Base-by-base conservation (phyloP, 2,113 vertebrate genomes). In the Harpagus bidentatus region DNA sequence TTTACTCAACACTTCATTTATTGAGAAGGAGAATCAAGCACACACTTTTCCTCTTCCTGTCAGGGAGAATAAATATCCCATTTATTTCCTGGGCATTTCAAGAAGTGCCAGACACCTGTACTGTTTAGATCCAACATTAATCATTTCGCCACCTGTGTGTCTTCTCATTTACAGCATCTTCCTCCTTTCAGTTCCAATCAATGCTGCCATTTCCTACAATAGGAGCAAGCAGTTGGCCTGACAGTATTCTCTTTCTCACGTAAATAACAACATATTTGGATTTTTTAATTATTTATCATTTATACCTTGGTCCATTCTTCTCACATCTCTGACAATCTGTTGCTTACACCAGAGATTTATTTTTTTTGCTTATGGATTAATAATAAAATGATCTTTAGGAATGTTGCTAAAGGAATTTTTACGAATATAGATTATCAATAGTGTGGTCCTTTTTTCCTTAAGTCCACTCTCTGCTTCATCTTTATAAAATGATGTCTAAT, bases 11-110 rank as follows among this genome's bases (percentile, higher is more conserved):
- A 73, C 74, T 97, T 97, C 90, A 92, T 98, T 98, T 97, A 59
- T 73, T 97, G 92, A 97, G 74, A 94, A 66, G 25, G 56, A 93
- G 83, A 97, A 96, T 95, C 88, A 97, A 92, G 71, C n/a, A 74
- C 69, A 93, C 56, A 94, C 40, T 94, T 95, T 95, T 96, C 89
- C 94, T 98, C 43, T 87, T 87, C 79, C 92, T 98, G 94, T 95
- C 97, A 96, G 38, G 59, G 42, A 97, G 72, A 96, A 97, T 91
- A 96, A 97, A 97, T 96, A 95, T 86, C 93, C 84, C 84, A 95
- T 98, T 98, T 97, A 92, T 97, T 97, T 98, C 86, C 92, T 96
- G 82, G 67, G 45, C 56, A 86, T 89, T 96, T 97, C 76, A 95
- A 96, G 72, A 96, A 96, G 53, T 94, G 88, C 84, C 66, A 97